Evolutionary conservation across 2,797 vertebrate species (phyloP).

Genomic region (Siniperca obscura): DNA sequence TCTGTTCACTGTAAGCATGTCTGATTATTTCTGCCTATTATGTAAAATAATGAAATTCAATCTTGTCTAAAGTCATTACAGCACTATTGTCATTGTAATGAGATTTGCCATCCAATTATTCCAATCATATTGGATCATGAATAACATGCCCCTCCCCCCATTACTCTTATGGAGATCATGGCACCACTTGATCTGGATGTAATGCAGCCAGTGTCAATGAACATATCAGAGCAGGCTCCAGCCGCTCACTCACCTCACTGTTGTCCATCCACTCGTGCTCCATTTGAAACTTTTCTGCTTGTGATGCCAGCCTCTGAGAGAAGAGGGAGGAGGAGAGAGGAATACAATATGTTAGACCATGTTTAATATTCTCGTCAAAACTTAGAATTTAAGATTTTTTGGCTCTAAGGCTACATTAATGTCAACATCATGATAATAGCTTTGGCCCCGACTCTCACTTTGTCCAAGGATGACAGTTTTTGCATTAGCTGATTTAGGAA

Average conservation of each 20-base stretch:
- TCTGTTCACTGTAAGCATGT: constrained; percentile 5
- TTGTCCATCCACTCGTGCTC: constrained; percentile 90
- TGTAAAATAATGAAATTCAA: constrained; percentile 55
- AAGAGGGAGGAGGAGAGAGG: neutral
- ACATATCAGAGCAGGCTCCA: constrained; percentile 3
- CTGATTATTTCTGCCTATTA: constrained; percentile 42
- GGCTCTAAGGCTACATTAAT: neutral
- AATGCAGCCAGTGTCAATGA: constrained; percentile 27
- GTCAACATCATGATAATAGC: neutral
- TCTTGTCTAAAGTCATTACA: constrained; percentile 57
- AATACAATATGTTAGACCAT: neutral
- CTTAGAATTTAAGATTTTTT: neutral
- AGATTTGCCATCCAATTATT: constrained; percentile 67
- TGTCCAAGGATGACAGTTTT: neutral
- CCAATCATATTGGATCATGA: constrained; percentile 51
- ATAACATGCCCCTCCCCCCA: constrained; percentile 12
- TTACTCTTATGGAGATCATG: constrained; percentile 30
- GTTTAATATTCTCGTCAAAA: constrained; percentile 2
- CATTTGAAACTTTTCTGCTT: constrained; percentile 90
- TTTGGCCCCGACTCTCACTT: neutral
- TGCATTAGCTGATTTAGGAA: neutral
- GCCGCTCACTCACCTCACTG: constrained; percentile 86
- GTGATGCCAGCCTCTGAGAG: constrained; percentile 87
- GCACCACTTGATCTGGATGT: constrained; percentile 27
- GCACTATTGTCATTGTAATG: constrained; percentile 53